Base-by-base conservation (phyloP, 1,140 invertebrate species). In the Leptopilina boulardi region DNA sequence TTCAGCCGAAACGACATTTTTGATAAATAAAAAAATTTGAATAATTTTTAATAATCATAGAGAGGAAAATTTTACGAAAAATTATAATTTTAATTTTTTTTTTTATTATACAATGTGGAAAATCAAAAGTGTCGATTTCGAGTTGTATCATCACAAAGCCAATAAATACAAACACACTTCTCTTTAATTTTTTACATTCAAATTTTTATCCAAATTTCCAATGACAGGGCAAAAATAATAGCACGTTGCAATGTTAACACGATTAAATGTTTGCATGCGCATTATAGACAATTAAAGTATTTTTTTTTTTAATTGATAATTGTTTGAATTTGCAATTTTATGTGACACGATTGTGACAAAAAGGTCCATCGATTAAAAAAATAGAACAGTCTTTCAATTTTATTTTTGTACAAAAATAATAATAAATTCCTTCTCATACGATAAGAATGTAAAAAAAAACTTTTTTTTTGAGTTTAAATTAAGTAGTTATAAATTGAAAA, bases 141-240 rank as follows among this genome's bases (percentile, higher is more conserved):
- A 30, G 59, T n/a, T 5, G 3, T 26, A 11, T n/a, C 23, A 66
- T 66, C 47, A 51, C 47, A 34, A 66, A n/a, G 8, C 59, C 13
- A 34, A 30, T 66, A 34, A 34, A 34, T n/a, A n/a, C n/a, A n/a
- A 34, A 34, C 2, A 66, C 59, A 66, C 23, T 66, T 66, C 26
- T 66, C 59, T 66, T 66, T 66, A 66, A 66, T 66, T 66, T 66
- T n/a, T 11, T n/a, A 15, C 5, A 38, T 15, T 30, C 13, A 66
- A 34, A n/a, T n/a, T n/a, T 30, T 15, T 23, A 66, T 66, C 23
- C 23, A n/a, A 66, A 26, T 66, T 66, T 30, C 11, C 13, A 66
- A n/a, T 23, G 59, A 66, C 23, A 66, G 59, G 59, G 59, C 21
- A 66, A 66, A 66, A 66, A 15, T 26, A 30, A 59, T 26, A 59